phyloP scores from a whole-genome alignment of 2,888 invertebrate genomes.

The Clusia tigrina region DNA sequence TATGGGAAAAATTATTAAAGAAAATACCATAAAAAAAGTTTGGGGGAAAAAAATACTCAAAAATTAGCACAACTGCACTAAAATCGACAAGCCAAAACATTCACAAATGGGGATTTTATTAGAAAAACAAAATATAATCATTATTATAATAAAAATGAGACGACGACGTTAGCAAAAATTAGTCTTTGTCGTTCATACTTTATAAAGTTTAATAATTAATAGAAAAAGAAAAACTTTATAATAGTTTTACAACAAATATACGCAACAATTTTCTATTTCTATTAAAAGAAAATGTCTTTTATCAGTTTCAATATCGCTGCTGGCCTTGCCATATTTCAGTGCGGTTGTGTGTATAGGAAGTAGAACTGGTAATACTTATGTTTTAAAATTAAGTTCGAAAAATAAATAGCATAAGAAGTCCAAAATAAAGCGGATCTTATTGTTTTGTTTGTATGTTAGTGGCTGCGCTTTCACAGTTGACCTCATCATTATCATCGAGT shows the following conservation, averaged over 20 bases:
- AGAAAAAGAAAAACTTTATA: too few relatives aligned
- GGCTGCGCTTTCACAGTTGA: not conserved
- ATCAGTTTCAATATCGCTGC: not conserved
- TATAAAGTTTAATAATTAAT: too few relatives aligned
- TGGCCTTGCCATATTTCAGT: slow-evolving; percentile 4
- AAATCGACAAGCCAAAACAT: not conserved
- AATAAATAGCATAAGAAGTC: slow-evolving; percentile 27
- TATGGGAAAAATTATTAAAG: not conserved
- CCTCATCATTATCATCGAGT: not conserved
- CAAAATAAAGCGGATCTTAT: slow-evolving; percentile 7
- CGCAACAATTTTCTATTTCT: not conserved
- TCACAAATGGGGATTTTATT: not conserved
- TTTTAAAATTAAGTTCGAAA: slow-evolving; percentile 18
- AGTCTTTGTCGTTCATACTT: too few relatives aligned
- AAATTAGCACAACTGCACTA: not conserved
- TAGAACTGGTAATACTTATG: slow-evolving; percentile 21
- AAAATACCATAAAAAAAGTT: not conserved
- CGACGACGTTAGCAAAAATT: too few relatives aligned
- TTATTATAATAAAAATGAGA: not conserved
- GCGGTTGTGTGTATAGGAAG: not conserved
- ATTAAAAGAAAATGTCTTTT: not conserved
- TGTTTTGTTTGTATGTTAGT: slow-evolving; percentile 4
- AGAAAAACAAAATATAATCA: not conserved
- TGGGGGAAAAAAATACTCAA: not conserved
- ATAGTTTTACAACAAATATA: not conserved